phyloP scores from a whole-genome alignment of 2,888 invertebrate species.

The Euplagia quadripunctaria region DNA sequence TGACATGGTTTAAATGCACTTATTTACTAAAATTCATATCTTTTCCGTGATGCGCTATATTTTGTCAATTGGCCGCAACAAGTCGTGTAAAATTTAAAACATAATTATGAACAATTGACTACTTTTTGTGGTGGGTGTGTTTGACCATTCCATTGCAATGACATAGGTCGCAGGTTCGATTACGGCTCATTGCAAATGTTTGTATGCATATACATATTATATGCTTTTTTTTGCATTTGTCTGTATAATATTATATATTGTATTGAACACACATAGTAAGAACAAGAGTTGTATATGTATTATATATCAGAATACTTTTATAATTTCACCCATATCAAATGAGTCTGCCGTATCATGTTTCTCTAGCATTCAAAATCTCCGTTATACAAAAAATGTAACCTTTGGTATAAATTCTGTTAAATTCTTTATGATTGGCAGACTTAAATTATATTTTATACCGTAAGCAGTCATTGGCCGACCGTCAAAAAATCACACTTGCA shows the following conservation, averaged over 20 bases:
- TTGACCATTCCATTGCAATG: too few relatives aligned
- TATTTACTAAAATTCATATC: neutral
- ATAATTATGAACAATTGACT: too few relatives aligned
- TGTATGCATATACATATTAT: neutral
- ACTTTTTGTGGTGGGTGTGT: too few relatives aligned
- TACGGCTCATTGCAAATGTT: neutral
- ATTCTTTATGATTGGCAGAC: neutral
- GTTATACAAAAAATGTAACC: neutral
- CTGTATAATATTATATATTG: neutral
- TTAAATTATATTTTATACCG: constrained; percentile 39
- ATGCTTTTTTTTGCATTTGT: too few relatives aligned
- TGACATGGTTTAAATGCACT: constrained; percentile 1
- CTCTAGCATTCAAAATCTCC: neutral
- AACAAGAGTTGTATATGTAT: neutral
- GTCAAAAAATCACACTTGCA: constrained; percentile 4
- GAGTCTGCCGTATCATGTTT: neutral
- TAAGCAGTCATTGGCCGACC: constrained; percentile 60
- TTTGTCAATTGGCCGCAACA: neutral
- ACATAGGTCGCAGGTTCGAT: neutral
- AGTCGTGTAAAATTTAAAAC: neutral
- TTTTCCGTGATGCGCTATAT: neutral
- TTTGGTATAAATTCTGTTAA: neutral
- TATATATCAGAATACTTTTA: neutral
- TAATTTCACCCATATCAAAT: neutral
- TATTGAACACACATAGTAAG: neutral